These are phyloP conservation scores for Oedothorax gibbosus DNA, from an alignment of 1,140 invertebrate species.

Conservation along the genomic window DNA sequence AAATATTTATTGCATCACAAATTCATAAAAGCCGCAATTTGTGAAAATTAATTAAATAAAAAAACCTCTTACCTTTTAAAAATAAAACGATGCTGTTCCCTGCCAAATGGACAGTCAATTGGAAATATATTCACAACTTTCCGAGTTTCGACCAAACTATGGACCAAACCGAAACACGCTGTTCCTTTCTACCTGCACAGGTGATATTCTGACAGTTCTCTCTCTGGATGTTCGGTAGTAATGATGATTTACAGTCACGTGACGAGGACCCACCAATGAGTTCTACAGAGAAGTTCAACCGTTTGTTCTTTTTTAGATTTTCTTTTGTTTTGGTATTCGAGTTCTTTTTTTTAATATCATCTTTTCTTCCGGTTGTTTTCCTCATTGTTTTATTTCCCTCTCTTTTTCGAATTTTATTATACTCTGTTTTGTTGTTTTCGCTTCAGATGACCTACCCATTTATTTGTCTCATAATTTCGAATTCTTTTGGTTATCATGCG, in stretches of 20 bases:
- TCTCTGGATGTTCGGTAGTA: conserved; percentile 14
- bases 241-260: conserved; percentile 23
- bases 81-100: too few relatives aligned
- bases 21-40: too few relatives aligned
- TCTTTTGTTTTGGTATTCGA: conserved; percentile 24
- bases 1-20: too few relatives aligned
- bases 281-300: conserved; percentile 9
- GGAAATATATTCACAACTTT: too few relatives aligned
- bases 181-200: conserved; percentile 3
- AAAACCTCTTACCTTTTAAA: too few relatives aligned
- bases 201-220: conserved; percentile 45
- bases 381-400: background rate
- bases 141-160: background rate
- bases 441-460: conserved; percentile 20
- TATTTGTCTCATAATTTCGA: background rate
- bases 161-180: background rate
- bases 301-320: conserved; percentile 20
- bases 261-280: conserved; percentile 7
- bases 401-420: conserved; percentile 23
- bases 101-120: too few relatives aligned
- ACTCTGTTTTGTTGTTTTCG: background rate
- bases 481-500: too few relatives aligned
- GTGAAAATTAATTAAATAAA: too few relatives aligned
- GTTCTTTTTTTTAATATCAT: conserved; percentile 22
- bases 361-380: conserved; percentile 42